A percentile compares a stretch with the other conserved stretches of the same genome.
Conservation (phyloP, 2,797 vertebrate genomes). For the Sternotherus odoratus region DNA sequence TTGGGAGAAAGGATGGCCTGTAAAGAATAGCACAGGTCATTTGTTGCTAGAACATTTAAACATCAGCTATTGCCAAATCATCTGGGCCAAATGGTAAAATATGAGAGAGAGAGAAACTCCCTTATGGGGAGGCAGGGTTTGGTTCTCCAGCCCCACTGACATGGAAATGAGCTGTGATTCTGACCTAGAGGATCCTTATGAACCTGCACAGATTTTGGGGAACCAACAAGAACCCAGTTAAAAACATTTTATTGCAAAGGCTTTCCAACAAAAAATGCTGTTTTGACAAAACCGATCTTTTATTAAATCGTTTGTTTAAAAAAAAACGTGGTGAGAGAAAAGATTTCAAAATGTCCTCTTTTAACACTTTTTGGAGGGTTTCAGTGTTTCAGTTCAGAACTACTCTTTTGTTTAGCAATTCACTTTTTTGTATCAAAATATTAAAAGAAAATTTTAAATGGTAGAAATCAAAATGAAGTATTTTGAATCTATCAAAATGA, state of each 20-base stretch:
- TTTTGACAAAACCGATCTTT: background rate
- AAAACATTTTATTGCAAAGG: background rate
- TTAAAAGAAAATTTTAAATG: background rate
- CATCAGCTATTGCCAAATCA: background rate
- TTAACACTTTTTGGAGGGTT: background rate
- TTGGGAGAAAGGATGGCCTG: background rate
- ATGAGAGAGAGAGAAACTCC: background rate
- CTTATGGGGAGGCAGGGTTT: background rate
- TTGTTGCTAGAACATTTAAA: background rate
- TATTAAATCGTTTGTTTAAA: background rate
- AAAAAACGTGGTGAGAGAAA: background rate
- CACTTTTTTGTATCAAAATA: background rate
- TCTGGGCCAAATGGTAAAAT: background rate
- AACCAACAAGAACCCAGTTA: background rate
- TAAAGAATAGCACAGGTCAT: background rate
- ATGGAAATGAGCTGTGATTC: background rate
- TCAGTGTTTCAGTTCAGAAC: background rate
- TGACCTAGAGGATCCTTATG: background rate
- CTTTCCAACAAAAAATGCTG: background rate
- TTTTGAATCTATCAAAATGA: no score
- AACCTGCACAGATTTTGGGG: background rate
- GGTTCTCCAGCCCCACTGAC: background rate
- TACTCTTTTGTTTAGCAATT: background rate
- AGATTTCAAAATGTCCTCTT: background rate
- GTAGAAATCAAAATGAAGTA: background rate